Evolutionary conservation across 2,113 vertebrate species (phyloP).

Genomic region (Kryptolebias marmoratus): DNA sequence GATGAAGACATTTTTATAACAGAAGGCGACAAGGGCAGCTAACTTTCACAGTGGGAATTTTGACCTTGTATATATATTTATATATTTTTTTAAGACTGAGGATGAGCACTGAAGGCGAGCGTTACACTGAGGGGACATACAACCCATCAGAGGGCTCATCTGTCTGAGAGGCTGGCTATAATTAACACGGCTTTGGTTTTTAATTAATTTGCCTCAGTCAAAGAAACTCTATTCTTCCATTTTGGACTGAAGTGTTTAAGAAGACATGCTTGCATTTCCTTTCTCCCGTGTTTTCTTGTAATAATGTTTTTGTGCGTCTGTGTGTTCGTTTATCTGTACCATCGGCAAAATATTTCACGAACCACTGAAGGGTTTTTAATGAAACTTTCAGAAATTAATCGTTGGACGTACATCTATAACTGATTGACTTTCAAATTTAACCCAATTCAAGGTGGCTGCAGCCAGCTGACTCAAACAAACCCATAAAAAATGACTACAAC

Average conservation of each 20-base stretch:
- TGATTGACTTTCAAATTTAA: too few species aligned
- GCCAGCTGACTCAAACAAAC: too few species aligned
- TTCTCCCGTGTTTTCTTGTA: slow-evolving; percentile 8
- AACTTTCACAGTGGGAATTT: slow-evolving; percentile 21
- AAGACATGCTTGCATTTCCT: slow-evolving; percentile 27
- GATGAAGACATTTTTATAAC: neutral
- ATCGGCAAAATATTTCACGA: neutral
- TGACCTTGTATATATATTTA: slow-evolving; percentile 10
- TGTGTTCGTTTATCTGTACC: slow-evolving; percentile 1
- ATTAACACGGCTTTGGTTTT: slow-evolving; percentile 70
- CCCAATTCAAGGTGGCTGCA: too few species aligned
- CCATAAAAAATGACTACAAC: too few species aligned
- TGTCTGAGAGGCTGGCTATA: slow-evolving; percentile 62
- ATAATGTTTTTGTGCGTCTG: neutral
- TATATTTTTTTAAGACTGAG: neutral
- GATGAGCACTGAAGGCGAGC: slow-evolving; percentile 50
- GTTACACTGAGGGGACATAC: slow-evolving; percentile 40
- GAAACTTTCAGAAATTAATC: too few species aligned
- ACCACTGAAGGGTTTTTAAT: too few species aligned
- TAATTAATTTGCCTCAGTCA: slow-evolving; percentile 70
- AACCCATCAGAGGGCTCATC: slow-evolving; percentile 59
- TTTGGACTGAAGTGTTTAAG: slow-evolving; percentile 59
- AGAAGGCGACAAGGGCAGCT: slow-evolving; percentile 5
- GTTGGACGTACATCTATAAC: too few species aligned
- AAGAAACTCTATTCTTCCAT: slow-evolving; percentile 55